A percentile compares a stretch with the other conserved stretches of the same genome.
Evolutionary conservation across 92 coral and sea anemone genomes (phyloP).

Genomic region (Epizoanthus illoricatus): DNA sequence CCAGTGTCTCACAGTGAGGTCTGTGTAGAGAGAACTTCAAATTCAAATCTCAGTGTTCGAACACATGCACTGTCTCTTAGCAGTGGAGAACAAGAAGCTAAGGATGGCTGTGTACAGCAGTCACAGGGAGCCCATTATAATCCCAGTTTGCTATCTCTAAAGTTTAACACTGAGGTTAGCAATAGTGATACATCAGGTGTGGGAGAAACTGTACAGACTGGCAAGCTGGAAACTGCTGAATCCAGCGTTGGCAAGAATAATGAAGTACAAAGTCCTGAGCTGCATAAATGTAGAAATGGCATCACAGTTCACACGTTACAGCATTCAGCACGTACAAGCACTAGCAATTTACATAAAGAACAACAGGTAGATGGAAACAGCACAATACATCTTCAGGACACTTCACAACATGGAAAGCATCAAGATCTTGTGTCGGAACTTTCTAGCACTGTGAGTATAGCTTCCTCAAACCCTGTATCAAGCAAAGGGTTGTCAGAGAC

Average conservation of each 20-base stretch:
- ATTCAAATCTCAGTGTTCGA: slow-evolving; percentile 24
- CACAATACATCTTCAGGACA: background rate
- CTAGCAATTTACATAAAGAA: background rate
- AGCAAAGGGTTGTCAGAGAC: background rate
- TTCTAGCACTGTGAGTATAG: background rate
- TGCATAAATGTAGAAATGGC: background rate
- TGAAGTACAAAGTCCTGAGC: background rate
- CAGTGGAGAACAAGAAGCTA: background rate
- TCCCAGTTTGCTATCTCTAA: too few species aligned
- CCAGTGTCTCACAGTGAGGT: slow-evolving; percentile 22
- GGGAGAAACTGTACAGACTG: background rate
- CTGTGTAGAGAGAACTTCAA: slow-evolving; percentile 22
- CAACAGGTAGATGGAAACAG: background rate
- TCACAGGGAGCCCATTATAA: background rate
- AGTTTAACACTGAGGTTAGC: too few species aligned
- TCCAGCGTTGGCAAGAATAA: background rate
- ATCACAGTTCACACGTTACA: too few species aligned
- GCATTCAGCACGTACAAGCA: background rate
- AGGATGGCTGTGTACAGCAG: background rate
- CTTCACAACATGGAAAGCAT: background rate
- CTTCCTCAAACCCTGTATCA: background rate
- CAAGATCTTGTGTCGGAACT: background rate
- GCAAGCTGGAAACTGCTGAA: background rate
- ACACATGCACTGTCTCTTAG: background rate
- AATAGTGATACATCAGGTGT: too few species aligned